Evolutionary conservation across 53 echinoderm and acorn worm species (phyloP).

Genomic region (Zoroaster sp.): DNA sequence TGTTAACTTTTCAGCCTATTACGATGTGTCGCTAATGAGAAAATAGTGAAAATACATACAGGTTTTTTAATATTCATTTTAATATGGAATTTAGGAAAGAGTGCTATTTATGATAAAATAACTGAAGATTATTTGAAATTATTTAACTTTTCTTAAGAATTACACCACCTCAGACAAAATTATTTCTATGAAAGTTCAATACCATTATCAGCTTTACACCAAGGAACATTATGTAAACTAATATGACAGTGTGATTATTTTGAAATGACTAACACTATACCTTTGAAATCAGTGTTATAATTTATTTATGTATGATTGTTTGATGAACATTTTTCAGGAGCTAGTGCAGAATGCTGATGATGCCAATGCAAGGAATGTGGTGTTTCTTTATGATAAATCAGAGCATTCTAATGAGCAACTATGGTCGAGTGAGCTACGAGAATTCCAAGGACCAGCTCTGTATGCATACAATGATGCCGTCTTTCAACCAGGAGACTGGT

Average conservation of each 20-base stretch:
- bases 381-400: constrained; percentile 72
- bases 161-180: not conserved
- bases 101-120: too few species aligned
- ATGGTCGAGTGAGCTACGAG: constrained; percentile 30
- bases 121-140: too few species aligned
- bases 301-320: too few species aligned
- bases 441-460: constrained; percentile 75
- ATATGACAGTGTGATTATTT: too few species aligned
- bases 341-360: constrained; percentile 93
- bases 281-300: too few species aligned
- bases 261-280: too few species aligned
- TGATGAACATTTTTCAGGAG: constrained; percentile 74
- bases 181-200: not conserved
- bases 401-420: constrained; percentile 50
- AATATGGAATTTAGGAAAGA: too few species aligned
- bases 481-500: constrained; percentile 76
- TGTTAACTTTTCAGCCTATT: too few species aligned
- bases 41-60: too few species aligned
- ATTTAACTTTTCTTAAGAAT: too few species aligned
- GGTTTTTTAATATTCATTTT: too few species aligned
- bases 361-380: constrained; percentile 71
- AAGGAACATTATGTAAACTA: not conserved
- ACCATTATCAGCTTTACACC: not conserved
- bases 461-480: constrained; percentile 83
- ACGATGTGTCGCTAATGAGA: too few species aligned